Evolutionary conservation across 2,888 invertebrate species (phyloP).

Genomic region (Eueremaeus valkanovi): DNA sequence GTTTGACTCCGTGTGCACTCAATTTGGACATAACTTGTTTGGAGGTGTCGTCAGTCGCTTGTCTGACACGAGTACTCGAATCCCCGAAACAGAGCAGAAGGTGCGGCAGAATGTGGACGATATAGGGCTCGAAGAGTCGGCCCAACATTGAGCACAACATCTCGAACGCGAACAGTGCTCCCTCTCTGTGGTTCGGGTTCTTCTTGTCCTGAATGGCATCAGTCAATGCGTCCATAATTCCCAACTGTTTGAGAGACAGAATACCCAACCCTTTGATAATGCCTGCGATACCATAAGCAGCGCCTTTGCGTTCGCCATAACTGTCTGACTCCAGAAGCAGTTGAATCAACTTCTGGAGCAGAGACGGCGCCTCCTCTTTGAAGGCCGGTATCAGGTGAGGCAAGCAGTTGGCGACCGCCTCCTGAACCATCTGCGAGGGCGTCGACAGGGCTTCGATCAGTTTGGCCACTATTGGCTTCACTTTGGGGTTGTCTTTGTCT

Average conservation of each 20-base stretch:
- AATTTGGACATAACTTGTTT: conserved; percentile 86
- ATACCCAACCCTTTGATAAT: conserved; percentile 94
- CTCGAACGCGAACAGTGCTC: conserved; percentile 94
- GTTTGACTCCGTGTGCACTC: conserved; percentile 94
- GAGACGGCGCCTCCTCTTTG: conserved; percentile 79
- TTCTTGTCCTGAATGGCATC: conserved; percentile 95
- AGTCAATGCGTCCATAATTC: conserved; percentile 89
- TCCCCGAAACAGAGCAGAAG: conserved; percentile 94
- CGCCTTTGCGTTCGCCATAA: conserved; percentile 89
- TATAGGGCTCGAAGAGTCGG: conserved; percentile 95
- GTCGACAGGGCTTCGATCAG: conserved; percentile 87
- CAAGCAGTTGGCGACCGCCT: conserved; percentile 92
- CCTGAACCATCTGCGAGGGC: conserved; percentile 97
- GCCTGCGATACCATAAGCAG: conserved; percentile 95
- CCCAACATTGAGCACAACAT: conserved; percentile 92
- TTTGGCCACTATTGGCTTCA: conserved; percentile 88
- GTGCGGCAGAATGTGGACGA: conserved; percentile 92
- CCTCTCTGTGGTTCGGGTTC: conserved; percentile 87
- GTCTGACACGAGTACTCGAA: conserved; percentile 83
- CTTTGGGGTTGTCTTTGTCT: conserved; percentile 78
- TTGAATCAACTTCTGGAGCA: conserved; percentile 79
- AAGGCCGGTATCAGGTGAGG: conserved; percentile 89
- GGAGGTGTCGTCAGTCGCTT: conserved; percentile 94
- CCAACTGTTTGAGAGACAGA: conserved; percentile 84
- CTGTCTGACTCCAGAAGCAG: conserved; percentile 83